These are phyloP conservation scores for Chaetops frenatus DNA, from an alignment of 2,113 vertebrate species.

Conservation along the genomic window DNA sequence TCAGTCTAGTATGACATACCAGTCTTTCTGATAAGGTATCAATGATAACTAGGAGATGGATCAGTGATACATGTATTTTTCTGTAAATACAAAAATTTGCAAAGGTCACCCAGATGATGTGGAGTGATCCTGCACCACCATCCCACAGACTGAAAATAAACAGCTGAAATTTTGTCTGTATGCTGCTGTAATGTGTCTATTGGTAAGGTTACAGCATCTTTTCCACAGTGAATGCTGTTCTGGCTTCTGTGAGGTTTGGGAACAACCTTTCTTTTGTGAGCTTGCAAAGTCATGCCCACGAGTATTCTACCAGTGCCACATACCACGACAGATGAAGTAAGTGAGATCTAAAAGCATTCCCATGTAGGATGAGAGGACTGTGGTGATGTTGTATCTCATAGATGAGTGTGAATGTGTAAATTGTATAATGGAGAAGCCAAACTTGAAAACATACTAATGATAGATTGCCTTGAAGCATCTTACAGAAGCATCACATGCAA, in stretches of 20 bases:
- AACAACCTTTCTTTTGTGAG: neutral
- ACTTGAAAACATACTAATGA: neutral
- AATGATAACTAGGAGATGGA: neutral
- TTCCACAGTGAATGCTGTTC: neutral
- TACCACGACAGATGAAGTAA: neutral
- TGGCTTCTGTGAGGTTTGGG: neutral
- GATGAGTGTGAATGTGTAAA: neutral
- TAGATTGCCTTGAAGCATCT: neutral
- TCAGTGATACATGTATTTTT: neutral
- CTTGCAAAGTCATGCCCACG: rapidly evolving
- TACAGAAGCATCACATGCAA: neutral
- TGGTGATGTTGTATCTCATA: neutral
- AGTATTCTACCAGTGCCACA: neutral
- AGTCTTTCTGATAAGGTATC: neutral
- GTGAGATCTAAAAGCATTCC: neutral
- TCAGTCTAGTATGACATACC: neutral
- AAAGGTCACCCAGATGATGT: neutral
- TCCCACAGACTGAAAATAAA: neutral
- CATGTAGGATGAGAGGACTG: neutral
- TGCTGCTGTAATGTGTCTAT: neutral
- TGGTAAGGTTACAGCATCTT: neutral
- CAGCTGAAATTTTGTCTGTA: neutral
- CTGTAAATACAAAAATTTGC: neutral
- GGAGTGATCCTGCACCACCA: neutral
- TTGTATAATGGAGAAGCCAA: neutral